phyloP scores from a whole-genome alignment of 2,113 vertebrate species.

The Steatornis caripensis region DNA sequence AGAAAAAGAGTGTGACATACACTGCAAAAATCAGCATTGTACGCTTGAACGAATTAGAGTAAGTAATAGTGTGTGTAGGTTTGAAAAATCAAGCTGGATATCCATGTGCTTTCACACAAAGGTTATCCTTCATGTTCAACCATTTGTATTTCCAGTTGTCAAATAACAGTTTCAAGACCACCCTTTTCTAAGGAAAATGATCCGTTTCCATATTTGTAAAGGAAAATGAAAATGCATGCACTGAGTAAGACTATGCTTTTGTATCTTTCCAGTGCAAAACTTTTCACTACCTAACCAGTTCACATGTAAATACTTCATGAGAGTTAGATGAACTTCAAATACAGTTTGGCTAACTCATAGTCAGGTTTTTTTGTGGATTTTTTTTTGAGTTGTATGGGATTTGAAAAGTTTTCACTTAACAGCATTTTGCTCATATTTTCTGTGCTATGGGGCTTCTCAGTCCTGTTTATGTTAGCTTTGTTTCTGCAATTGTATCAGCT shows the following conservation, averaged over 20 bases:
- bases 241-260: not conserved
- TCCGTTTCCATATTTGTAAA: not conserved
- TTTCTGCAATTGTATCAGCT: not conserved
- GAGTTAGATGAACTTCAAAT: not conserved
- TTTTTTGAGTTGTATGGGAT: not conserved
- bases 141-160: not conserved
- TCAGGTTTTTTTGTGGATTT: accelerated
- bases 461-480: not conserved
- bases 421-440: not conserved
- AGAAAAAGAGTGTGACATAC: not conserved
- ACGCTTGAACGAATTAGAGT: not conserved
- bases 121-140: not conserved
- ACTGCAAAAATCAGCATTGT: not conserved
- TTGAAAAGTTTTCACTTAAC: not conserved
- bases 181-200: not conserved
- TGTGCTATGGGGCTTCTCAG: not conserved
- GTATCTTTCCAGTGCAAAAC: not conserved
- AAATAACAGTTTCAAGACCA: not conserved
- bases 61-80: not conserved
- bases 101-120: no score
- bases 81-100: not conserved
- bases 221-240: not conserved
- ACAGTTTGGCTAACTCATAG: not conserved
- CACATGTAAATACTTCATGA: not conserved
- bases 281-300: not conserved